phyloP scores from a whole-genome alignment of 2,113 vertebrate species.

The Odontesthes bonariensis region DNA sequence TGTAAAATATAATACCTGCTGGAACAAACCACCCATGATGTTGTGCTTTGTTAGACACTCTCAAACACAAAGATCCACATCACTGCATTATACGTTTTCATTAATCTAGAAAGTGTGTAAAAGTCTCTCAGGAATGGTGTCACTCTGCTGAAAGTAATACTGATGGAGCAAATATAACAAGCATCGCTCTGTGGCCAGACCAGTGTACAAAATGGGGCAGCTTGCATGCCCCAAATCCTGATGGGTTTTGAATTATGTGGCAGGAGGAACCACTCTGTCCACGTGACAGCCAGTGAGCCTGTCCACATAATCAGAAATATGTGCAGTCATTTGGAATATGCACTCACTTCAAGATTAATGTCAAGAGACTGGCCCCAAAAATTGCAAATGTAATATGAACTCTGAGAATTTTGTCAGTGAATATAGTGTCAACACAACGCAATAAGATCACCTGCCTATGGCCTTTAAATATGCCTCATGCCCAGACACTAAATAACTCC shows the following conservation, averaged over 20 bases:
- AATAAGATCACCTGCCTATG: constrained; percentile 46
- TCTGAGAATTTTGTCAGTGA: constrained; percentile 3
- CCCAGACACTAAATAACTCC: constrained; percentile 59
- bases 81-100: not conserved
- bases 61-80: not conserved
- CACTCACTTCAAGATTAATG: constrained; percentile 63
- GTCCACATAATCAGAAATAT: constrained; percentile 57
- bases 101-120: not conserved
- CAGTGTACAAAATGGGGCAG: constrained; percentile 51
- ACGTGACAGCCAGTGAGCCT: constrained; percentile 53
- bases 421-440: constrained; percentile 27
- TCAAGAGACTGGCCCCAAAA: constrained; percentile 41
- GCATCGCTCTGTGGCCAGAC: constrained; percentile 25
- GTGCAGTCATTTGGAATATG: constrained; percentile 61
- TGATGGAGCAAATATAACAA: constrained; percentile 32
- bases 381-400: constrained; percentile 43
- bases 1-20: not conserved
- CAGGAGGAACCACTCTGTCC: constrained; percentile 44
- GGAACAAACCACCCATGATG: not conserved
- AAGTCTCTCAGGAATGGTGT: not conserved
- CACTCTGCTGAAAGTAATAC: constrained; percentile 26
- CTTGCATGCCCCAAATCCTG: constrained; percentile 53
- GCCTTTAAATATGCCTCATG: constrained; percentile 49
- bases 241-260: constrained; percentile 63
- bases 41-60: not conserved